Percentiles rank a stretch among this genome's conserved stretches.
Conservation (phyloP, 64 coral and sea anemone genomes). For the Catalaphyllia jardinei region DNA sequence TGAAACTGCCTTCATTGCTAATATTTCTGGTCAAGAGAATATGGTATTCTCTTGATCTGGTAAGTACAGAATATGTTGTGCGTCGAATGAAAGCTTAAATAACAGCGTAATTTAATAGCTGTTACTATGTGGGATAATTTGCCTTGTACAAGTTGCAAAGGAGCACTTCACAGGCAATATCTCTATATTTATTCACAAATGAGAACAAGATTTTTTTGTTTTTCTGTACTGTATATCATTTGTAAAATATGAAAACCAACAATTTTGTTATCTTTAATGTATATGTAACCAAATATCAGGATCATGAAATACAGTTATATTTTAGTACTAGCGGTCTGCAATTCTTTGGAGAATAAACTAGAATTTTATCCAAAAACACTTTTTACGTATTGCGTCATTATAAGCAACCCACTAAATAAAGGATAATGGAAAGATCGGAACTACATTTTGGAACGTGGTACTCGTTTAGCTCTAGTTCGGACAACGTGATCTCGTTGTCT, state of each 20-base stretch:
- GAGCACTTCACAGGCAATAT: neutral
- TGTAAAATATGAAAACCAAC: conserved; percentile 28
- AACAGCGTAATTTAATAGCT: neutral
- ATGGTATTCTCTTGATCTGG: too few relatives aligned
- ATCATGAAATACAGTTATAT: conserved; percentile 45
- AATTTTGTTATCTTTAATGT: conserved; percentile 37
- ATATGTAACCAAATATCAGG: conserved; percentile 46
- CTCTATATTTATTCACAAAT: conserved; percentile 37
- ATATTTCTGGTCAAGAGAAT: neutral
- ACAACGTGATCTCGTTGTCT: too few relatives aligned
- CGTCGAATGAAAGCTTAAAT: neutral
- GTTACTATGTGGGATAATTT: neutral
- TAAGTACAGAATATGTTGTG: neutral
- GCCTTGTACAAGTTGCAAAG: neutral
- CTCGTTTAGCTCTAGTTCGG: too few relatives aligned
- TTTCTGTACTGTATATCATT: conserved; percentile 31
- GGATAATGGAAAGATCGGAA: too few relatives aligned
- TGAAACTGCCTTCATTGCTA: neutral
- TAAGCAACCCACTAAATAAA: too few relatives aligned
- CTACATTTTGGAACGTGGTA: too few relatives aligned
- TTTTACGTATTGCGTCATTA: too few relatives aligned
- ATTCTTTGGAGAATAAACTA: neutral
- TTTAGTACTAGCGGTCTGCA: conserved; percentile 1
- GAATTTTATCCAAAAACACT: too few relatives aligned
- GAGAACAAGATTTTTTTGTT: conserved; percentile 8